Conservation (phyloP, 2,797 vertebrate species). For the Oryzias dopingdopingensis region DNA sequence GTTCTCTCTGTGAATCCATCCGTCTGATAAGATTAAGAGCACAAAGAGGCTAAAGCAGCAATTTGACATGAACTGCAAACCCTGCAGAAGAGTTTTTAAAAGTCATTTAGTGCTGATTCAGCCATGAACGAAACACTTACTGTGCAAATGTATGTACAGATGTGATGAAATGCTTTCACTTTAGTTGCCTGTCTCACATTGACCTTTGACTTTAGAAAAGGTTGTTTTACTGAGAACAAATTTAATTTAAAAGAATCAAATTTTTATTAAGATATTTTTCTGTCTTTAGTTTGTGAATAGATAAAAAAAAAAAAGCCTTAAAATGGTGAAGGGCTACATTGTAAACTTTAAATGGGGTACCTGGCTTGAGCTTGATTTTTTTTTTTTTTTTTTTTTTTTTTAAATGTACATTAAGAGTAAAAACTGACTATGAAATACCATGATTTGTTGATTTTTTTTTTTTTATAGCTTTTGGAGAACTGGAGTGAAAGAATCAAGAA, state of each 20-base stretch:
- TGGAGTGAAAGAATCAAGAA: not conserved
- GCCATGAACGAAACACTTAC: not conserved
- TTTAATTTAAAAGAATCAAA: constrained; percentile 63
- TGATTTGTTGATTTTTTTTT: constrained; percentile 15
- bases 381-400: constrained; percentile 19
- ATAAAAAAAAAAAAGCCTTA: not conserved
- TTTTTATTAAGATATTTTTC: constrained; percentile 52
- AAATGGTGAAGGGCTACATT: constrained; percentile 29
- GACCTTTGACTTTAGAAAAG: constrained; percentile 34
- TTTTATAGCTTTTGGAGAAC: not conserved
- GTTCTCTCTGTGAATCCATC: not conserved
- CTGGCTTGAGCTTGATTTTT: constrained; percentile 53
- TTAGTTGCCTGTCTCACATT: constrained; percentile 39
- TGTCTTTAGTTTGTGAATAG: constrained; percentile 44
- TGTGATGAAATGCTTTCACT: constrained; percentile 24
- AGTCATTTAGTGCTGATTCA: not conserved
- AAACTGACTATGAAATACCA: constrained; percentile 36
- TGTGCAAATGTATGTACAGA: constrained; percentile 4
- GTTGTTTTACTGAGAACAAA: constrained; percentile 56
- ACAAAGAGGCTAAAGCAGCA: too few relatives aligned
- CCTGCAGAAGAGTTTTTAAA: not conserved
- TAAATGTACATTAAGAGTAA: constrained; percentile 50
- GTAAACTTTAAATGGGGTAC: constrained; percentile 42
- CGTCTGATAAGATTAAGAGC: too few relatives aligned
- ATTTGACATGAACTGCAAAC: too few relatives aligned